These are phyloP conservation scores for Alosa alosa DNA, from an alignment of 2,113 vertebrate species.

Conservation along the genomic window DNA sequence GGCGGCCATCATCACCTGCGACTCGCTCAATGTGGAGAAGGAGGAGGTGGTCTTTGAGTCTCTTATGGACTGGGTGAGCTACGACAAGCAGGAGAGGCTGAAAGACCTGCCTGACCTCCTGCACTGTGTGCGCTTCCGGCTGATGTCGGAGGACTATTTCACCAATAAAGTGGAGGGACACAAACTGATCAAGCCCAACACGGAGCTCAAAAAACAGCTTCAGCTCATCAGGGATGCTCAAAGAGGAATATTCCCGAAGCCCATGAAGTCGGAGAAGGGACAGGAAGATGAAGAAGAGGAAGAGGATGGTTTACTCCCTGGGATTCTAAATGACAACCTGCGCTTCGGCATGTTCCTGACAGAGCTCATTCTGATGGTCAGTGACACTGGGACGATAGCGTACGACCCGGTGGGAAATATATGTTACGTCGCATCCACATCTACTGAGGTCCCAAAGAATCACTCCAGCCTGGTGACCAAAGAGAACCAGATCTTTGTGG, in stretches of 20 bases:
- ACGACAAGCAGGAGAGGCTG: slow-evolving; percentile 78
- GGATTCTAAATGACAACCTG: slow-evolving; percentile 91
- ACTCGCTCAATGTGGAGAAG: slow-evolving; percentile 87
- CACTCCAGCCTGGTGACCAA: slow-evolving; percentile 89
- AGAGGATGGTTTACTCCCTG: slow-evolving; percentile 73
- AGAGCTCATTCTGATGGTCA: slow-evolving; percentile 92
- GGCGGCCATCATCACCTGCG: slow-evolving; percentile 83
- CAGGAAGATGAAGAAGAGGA: slow-evolving; percentile 54
- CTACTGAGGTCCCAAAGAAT: slow-evolving; percentile 92
- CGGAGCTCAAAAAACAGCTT: slow-evolving; percentile 82
- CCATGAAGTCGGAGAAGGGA: slow-evolving; percentile 66
- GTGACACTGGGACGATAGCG: slow-evolving; percentile 82
- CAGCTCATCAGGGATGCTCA: slow-evolving; percentile 86
- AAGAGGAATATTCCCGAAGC: slow-evolving; percentile 80
- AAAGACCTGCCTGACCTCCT: slow-evolving; percentile 82
- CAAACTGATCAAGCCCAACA: slow-evolving; percentile 71
- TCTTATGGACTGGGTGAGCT: slow-evolving; percentile 77
- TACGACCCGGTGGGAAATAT: slow-evolving; percentile 90
- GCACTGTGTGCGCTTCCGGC: slow-evolving; percentile 88
- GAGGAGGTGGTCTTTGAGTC: slow-evolving; percentile 89
- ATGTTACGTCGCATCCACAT: slow-evolving; percentile 88
- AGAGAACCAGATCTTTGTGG: slow-evolving; percentile 95
- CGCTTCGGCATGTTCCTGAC: slow-evolving; percentile 94
- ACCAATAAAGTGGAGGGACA: slow-evolving; percentile 83
- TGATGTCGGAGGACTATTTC: slow-evolving; percentile 80